Base-by-base conservation (phyloP, 2,888 invertebrate species). In the Microdon myrmicae region DNA sequence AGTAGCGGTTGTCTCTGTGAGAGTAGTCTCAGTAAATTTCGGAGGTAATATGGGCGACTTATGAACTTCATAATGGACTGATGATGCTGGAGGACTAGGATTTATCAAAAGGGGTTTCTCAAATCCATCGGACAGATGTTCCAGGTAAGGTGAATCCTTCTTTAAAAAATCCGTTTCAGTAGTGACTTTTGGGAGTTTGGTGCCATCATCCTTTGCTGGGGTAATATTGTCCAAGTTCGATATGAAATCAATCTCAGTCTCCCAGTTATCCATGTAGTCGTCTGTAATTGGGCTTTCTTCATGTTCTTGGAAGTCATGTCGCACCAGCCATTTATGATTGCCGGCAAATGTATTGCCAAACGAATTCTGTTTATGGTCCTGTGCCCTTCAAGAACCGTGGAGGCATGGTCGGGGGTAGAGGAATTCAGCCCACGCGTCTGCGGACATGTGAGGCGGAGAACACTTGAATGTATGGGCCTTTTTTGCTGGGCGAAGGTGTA, bases 251-350 rank as follows among this genome's bases (percentile, higher is more conserved):
- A 60, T 69, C 4, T 77, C 79, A 31, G 76, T 78, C 64, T 79
- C 79, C 79, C 79, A 79, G 55, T 78, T 79, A 43, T 78, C 78
- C 47, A 78, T 75, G 32, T 79, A 79, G 53, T 79, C 79, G 67
- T 79, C 79, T 0, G 79, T 79, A 41, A 79, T 78, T 1, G 79
- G 79, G 53, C 79, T 79, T 5, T 73, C 71, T n/a, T 74, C 70
- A n/a, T n/a, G n/a, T n/a, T n/a, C n/a, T n/a, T n/a, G n/a, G n/a
- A n/a, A n/a, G n/a, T n/a, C n/a, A n/a, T n/a, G n/a, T n/a, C n/a
- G n/a, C n/a, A n/a, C n/a, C n/a, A n/a, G n/a, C n/a, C n/a, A n/a
- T n/a, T n/a, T n/a, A n/a, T n/a, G n/a, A n/a, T n/a, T n/a, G n/a
- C n/a, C n/a, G n/a, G n/a, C n/a, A n/a, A n/a, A n/a, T n/a, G n/a